These are phyloP conservation scores for Emydoidea blandingii DNA, from an alignment of 2,797 vertebrate species.

Conservation along the genomic window DNA sequence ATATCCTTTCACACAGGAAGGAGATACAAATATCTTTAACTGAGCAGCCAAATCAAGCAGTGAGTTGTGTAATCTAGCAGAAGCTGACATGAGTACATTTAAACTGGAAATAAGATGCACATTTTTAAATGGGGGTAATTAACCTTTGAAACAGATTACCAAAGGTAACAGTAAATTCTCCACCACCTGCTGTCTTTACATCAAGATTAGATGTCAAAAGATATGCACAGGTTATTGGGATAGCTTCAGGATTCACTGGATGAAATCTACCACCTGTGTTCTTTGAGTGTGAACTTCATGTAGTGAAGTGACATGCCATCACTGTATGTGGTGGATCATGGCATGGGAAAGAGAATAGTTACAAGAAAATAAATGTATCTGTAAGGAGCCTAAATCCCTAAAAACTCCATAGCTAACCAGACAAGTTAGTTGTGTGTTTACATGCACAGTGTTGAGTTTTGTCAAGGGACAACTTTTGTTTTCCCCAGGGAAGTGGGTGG, in stretches of 20 bases:
- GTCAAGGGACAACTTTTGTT: no score
- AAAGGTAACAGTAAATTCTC: background rate
- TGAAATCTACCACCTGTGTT: background rate
- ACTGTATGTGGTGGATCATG: background rate
- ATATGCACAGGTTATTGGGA: background rate
- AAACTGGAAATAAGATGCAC: background rate
- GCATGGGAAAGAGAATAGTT: background rate
- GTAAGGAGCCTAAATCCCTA: background rate
- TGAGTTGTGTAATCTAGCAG: background rate
- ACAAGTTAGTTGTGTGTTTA: no score
- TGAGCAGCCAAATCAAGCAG: background rate
- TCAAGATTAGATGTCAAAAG: background rate
- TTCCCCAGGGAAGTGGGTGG: no score
- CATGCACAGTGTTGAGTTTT: no score
- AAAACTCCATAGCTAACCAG: no score
- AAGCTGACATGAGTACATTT: background rate
- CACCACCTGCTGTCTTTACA: background rate
- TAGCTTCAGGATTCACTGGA: background rate
- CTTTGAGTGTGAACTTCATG: background rate
- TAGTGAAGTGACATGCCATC: background rate
- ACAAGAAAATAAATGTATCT: background rate
- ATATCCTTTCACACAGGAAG: no score
- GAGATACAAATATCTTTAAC: background rate
- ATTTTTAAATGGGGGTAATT: background rate
- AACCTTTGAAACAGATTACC: background rate